Base-by-base conservation (phyloP, 1,140 invertebrate species). In the Acyrthosiphon pisum region DNA sequence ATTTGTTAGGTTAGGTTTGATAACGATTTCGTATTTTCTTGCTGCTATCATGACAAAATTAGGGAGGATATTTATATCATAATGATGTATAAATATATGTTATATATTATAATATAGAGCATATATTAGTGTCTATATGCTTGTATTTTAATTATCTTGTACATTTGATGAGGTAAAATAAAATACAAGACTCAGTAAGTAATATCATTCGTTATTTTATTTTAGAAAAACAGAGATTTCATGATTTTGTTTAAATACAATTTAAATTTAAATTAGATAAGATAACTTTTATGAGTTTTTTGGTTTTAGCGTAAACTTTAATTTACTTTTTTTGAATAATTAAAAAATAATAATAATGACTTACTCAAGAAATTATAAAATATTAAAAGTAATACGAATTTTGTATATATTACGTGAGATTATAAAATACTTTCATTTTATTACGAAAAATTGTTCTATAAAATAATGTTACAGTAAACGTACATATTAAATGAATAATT, bases 281-380 rank as follows among this genome's bases (percentile, higher is more conserved):
- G 26, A 68, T n/a, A 30, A 68, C 14, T 76, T 76, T 76, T 23
- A 83, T 26, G 37, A 30, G 37, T 41, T 84, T 84, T 84, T 84
- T 41, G 41, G 23, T 41, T 44, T 84, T 44, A 14, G 22, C 8
- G 83, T 44, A 14, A 84, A 84, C 83, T 84, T 41, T 41, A 84
- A 84, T 84, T 84, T 84, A 26, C 8, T 8, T 44, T 84, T 8
- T 84, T 41, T 23, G 35, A 84, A 84, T 41, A 41, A 84, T 84
- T 84, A 41, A 84, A 84, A 84, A 84, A 84, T 23, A 83, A 83
- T 22, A 83, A 84, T 84, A 84, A 84, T 84, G 83, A 84, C 37
- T 41, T 26, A 41, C 23, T 8, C 84, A 6, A 30, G 41, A 46
- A 87, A 87, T 46, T 46, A 46, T 46, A 46, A 46, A 87, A 48